A percentile compares a stretch with the other conserved stretches of the same genome.
Evolutionary conservation across 2,888 invertebrate species (phyloP).

Genomic region (Drosophila ezoana): DNA sequence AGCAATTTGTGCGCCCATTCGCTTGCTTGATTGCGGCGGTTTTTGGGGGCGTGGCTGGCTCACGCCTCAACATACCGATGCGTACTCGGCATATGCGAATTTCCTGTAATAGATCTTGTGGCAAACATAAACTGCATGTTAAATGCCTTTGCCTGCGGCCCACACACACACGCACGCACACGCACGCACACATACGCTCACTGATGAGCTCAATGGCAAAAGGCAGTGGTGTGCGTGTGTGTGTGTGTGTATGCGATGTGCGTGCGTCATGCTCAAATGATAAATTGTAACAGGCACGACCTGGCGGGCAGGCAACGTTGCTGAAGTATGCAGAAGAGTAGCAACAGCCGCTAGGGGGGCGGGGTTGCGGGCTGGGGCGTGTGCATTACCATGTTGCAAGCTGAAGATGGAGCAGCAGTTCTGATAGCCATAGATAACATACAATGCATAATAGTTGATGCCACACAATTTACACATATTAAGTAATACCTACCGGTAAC

Average conservation of each 20-base stretch:
- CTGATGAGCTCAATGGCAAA: neutral
- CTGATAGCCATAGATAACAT: slow-evolving; percentile 72
- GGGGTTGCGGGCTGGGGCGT: neutral
- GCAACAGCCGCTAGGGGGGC: neutral
- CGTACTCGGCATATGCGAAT: slow-evolving; percentile 69
- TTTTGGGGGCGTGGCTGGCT: slow-evolving; percentile 41
- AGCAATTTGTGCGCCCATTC: slow-evolving; percentile 77
- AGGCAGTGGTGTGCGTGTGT: slow-evolving; percentile 7
- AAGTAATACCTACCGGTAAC: slow-evolving; percentile 75
- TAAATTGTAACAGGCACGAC: slow-evolving; percentile 71
- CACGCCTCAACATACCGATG: slow-evolving; percentile 46
- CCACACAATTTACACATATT: slow-evolving; percentile 82
- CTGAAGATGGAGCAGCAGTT: slow-evolving; percentile 36
- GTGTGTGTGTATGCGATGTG: slow-evolving; percentile 39
- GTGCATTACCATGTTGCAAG: slow-evolving; percentile 36
- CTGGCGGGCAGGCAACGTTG: slow-evolving; percentile 45
- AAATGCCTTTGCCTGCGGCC: slow-evolving; percentile 73
- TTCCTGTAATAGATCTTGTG: slow-evolving; percentile 83
- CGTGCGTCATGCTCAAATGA: slow-evolving; percentile 78
- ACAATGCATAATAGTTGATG: slow-evolving; percentile 80
- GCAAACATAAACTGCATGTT: slow-evolving; percentile 81
- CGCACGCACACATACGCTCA: neutral
- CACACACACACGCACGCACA: slow-evolving; percentile 11
- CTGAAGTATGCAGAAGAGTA: slow-evolving; percentile 28
- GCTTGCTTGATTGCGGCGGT: slow-evolving; percentile 28